These are phyloP conservation scores for Martes martes DNA, from an alignment of 2,113 vertebrate species.

Conservation along the genomic window DNA sequence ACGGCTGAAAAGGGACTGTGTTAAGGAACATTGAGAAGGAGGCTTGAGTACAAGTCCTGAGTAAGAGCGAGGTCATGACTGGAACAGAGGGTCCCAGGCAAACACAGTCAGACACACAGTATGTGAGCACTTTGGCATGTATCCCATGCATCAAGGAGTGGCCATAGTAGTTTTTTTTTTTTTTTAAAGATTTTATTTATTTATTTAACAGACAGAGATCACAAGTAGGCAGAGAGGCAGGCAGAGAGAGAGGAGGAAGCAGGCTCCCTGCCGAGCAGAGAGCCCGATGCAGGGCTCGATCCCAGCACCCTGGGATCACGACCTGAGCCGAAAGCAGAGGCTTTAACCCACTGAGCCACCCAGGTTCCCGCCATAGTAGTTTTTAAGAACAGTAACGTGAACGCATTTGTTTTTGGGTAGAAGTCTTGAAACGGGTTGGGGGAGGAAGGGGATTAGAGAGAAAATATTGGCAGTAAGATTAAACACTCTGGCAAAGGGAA, in stretches of 20 bases:
- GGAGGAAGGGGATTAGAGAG: neutral
- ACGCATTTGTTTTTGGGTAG: neutral
- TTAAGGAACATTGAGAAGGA: neutral
- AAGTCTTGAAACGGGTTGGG: neutral
- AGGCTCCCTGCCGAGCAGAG: too few species aligned
- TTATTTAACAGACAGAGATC: too few species aligned
- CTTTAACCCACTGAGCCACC: too few species aligned
- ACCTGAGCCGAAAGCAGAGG: too few species aligned
- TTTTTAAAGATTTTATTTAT: too few species aligned
- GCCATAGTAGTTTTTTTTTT: neutral
- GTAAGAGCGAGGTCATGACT: neutral
- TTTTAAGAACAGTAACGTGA: neutral
- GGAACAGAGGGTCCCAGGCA: neutral
- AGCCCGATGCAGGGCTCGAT: too few species aligned
- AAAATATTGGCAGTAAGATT: neutral
- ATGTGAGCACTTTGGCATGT: neutral
- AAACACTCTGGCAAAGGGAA: neutral
- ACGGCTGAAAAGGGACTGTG: neutral
- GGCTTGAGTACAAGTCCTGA: neutral
- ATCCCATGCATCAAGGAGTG: neutral
- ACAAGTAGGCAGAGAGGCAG: too few species aligned
- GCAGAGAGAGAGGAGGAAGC: too few species aligned
- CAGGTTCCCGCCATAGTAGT: too few species aligned
- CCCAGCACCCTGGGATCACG: too few species aligned
- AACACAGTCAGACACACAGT: neutral